These are phyloP conservation scores for Operophtera brumata DNA, from an alignment of 2,888 invertebrate species.

Conservation along the genomic window DNA sequence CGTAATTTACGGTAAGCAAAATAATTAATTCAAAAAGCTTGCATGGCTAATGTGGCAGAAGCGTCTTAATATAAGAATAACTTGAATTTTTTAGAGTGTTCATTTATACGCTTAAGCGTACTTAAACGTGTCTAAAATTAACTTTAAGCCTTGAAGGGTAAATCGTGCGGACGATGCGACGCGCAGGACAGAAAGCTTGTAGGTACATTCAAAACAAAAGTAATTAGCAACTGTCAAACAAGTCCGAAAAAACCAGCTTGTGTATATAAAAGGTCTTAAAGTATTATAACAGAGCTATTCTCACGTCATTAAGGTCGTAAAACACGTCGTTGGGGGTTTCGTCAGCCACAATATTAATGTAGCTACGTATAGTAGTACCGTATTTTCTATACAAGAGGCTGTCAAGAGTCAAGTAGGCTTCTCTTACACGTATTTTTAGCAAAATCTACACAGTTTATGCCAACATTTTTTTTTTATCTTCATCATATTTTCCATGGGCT, in stretches of 20 bases:
- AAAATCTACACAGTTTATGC: no score
- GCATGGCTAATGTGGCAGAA: slow-evolving; percentile 30
- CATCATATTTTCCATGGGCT: no score
- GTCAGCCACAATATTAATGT: slow-evolving; percentile 7
- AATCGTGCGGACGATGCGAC: slow-evolving; percentile 29
- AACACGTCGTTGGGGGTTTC: slow-evolving; percentile 23
- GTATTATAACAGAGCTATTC: slow-evolving; percentile 24
- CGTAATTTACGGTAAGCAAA: slow-evolving; percentile 16
- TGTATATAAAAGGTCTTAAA: slow-evolving; percentile 27
- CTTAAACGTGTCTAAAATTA: slow-evolving; percentile 37
- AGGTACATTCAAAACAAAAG: slow-evolving; percentile 40
- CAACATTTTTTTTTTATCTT: no score
- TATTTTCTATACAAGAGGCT: no score
- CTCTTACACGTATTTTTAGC: no score
- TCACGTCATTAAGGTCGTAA: slow-evolving; percentile 26
- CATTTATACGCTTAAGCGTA: slow-evolving; percentile 26
- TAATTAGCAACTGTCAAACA: slow-evolving; percentile 48
- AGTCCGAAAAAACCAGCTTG: slow-evolving; percentile 39
- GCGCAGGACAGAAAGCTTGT: slow-evolving; percentile 27
- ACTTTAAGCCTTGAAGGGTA: slow-evolving; percentile 32
- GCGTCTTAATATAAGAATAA: slow-evolving; percentile 23
- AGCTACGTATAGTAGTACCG: no score
- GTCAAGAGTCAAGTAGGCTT: no score
- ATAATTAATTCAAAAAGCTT: slow-evolving; percentile 31
- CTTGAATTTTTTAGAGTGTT: slow-evolving; percentile 28